Evolutionary conservation across 2,797 vertebrate genomes (phyloP), one percentile per base, ranked within the genome.

Genomic region (Lagocephalus sceleratus): DNA sequence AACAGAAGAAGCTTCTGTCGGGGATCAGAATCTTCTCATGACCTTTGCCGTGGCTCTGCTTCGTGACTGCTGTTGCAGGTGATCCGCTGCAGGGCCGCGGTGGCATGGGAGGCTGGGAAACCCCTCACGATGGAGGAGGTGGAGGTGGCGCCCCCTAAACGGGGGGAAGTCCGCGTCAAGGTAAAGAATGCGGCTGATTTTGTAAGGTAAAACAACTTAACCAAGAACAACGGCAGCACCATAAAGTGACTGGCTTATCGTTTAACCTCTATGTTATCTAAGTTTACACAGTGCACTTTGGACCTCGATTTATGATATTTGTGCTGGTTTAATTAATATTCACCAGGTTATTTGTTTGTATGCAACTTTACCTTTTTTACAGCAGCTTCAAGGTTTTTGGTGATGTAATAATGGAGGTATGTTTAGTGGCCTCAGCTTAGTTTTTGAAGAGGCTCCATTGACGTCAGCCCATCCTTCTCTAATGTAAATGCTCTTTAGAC

Each of bases 161-260:
- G 89, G 25, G 91, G 93, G 70, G 94, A 97, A 90, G 92, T 97
- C 60, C 90, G 94, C 53, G 87, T 98, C 48, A 96, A 95, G 94
- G 94, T 96, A 90, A 62, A 15, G 2, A 23, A 4, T 51, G 14
- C 7, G 12, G 11, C 29, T 32, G 11, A 32, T 11, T 32, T 32
- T 11, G n/a, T 26, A 26, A 26, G 9, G 6, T 32, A 32, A 32
- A 32, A 0, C 6, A 2, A 11, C 12, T 32, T 32, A 12, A 12
- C 40, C 16, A 41, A 41, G 16, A 6, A 15, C 40, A 5, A 23
- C 10, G 5, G 53, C 6, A 11, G 29, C 29, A 11, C 6, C 11
- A 11, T 12, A 32, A 32, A 12, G 3, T 2, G 2, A 5, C n/a
- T 6, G 35, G 3, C 6, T 57, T 38, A 54, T 54, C 38, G 47